Conservation (phyloP, 2,113 vertebrate genomes). For the Caloenas nicobarica region DNA sequence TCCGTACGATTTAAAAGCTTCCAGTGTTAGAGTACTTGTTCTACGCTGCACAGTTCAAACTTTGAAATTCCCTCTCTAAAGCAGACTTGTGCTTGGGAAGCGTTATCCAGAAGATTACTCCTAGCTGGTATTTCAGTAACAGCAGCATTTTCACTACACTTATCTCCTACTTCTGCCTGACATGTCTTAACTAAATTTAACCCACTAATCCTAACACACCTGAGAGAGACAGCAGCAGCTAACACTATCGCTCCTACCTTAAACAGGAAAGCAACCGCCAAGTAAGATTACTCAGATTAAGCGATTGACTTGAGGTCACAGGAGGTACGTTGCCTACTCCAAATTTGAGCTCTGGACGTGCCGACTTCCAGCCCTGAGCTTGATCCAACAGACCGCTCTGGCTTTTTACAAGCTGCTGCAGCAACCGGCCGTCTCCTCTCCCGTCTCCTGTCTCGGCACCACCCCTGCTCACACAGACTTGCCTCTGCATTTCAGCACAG, state of each 20-base stretch:
- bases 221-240: slow-evolving; percentile 16
- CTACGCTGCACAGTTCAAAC: not conserved
- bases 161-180: slow-evolving; percentile 13
- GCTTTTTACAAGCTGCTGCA: not conserved
- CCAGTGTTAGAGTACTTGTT: not conserved
- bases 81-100: not conserved
- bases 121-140: not conserved
- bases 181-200: slow-evolving; percentile 62
- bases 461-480: rapidly evolving
- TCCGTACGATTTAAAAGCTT: not conserved
- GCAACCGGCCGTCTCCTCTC: not conserved
- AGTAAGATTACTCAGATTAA: slow-evolving; percentile 62
- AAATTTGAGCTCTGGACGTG: not conserved
- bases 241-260: slow-evolving; percentile 24
- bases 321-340: not conserved
- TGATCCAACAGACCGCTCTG: not conserved
- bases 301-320: slow-evolving; percentile 19
- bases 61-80: not conserved
- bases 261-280: slow-evolving; percentile 10
- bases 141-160: slow-evolving; percentile 3
- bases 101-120: not conserved
- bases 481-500: not conserved
- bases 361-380: not conserved
- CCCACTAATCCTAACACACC: slow-evolving; percentile 62
- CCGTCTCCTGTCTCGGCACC: not conserved